phyloP scores from a whole-genome alignment of 2,888 invertebrate genomes.

The Agriopis leucophaearia region DNA sequence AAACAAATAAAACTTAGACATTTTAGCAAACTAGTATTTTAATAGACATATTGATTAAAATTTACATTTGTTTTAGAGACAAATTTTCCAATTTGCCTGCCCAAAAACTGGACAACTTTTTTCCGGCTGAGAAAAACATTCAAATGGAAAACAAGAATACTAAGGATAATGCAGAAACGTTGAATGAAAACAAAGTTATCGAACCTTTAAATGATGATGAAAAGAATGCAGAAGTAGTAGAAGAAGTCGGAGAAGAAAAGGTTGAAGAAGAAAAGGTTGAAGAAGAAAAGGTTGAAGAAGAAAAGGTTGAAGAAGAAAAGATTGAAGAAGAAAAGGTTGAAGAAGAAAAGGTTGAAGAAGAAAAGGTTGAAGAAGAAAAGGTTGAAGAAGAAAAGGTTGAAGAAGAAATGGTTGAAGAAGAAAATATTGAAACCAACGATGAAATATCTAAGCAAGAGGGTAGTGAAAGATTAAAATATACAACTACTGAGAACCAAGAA shows the following conservation, averaged over 20 bases:
- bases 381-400: neutral
- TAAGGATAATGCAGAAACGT: conserved; percentile 39
- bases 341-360: conserved; percentile 6
- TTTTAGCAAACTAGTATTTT: no score
- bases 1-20: no score
- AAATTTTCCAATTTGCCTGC: conserved; percentile 58
- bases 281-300: conserved; percentile 11
- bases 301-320: conserved; percentile 21
- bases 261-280: neutral
- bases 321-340: conserved; percentile 8
- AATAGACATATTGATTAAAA: no score
- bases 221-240: conserved; percentile 21
- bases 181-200: conserved; percentile 23
- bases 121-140: conserved; percentile 16
- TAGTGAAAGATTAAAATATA: conserved; percentile 13
- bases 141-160: conserved; percentile 30
- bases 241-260: conserved; percentile 7
- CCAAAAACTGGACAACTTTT: conserved; percentile 16
- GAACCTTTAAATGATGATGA: conserved; percentile 27
- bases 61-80: conserved; percentile 54
- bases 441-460: neutral
- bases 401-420: conserved; percentile 4
- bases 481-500: conserved; percentile 4
- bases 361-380: neutral
- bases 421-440: neutral